phyloP scores from a whole-genome alignment of 2,797 vertebrate genomes.

The Acanthiza pusilla region DNA sequence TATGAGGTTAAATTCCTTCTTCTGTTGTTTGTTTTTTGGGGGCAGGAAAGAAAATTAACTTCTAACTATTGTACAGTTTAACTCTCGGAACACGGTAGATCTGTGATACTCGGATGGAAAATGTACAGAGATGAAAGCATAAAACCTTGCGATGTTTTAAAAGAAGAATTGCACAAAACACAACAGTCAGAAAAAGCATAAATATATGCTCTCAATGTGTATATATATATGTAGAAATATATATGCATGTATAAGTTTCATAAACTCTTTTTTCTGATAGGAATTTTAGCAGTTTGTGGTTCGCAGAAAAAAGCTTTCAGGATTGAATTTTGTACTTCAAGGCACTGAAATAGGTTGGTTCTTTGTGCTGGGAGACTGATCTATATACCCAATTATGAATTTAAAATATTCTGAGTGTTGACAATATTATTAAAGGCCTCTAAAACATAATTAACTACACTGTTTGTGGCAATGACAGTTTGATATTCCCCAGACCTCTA shows the following conservation, averaged over 20 bases:
- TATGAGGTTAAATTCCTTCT: constrained; percentile 76
- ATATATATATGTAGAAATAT: background rate
- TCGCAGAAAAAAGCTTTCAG: background rate
- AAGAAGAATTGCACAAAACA: background rate
- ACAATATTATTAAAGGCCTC: background rate
- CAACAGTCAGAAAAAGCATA: background rate
- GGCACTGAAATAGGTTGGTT: background rate
- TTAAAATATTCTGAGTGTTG: background rate
- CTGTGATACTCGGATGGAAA: background rate
- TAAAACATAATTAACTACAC: background rate
- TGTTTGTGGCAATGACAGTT: background rate
- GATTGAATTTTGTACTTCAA: background rate
- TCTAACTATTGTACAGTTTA: constrained; percentile 53
- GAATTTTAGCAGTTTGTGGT: background rate
- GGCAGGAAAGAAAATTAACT: constrained; percentile 57
- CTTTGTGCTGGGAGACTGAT: background rate
- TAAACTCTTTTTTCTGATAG: background rate
- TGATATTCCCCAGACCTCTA: background rate
- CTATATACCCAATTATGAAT: background rate
- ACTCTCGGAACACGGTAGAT: background rate
- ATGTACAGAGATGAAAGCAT: constrained; percentile 4
- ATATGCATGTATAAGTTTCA: background rate
- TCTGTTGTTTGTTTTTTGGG: constrained; percentile 58
- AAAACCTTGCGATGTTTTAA: background rate
- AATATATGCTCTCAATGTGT: background rate